phyloP scores from a whole-genome alignment of 2,888 invertebrate genomes.

The Megalurothrips usitatus region DNA sequence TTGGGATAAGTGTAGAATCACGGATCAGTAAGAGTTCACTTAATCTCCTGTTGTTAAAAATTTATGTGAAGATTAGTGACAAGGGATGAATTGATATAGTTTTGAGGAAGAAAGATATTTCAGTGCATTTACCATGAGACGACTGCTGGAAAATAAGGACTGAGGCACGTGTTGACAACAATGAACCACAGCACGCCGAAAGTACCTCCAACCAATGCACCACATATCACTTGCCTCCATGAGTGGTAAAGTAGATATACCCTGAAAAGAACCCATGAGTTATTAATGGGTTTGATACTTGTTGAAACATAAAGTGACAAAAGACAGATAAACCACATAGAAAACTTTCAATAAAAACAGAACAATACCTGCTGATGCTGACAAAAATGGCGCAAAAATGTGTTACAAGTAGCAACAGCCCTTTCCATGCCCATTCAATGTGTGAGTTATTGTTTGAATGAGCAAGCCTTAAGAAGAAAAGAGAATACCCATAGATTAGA shows the following conservation, averaged over 20 bases:
- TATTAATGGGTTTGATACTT: background rate
- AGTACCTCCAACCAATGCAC: slow-evolving; percentile 66
- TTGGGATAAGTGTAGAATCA: slow-evolving; percentile 86
- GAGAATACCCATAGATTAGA: background rate
- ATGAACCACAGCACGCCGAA: slow-evolving; percentile 79
- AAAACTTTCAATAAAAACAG: slow-evolving; percentile 28
- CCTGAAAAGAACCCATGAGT: slow-evolving; percentile 50
- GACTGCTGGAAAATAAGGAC: slow-evolving; percentile 78
- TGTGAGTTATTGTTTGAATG: background rate
- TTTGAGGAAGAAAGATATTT: slow-evolving; percentile 26
- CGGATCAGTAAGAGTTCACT: slow-evolving; percentile 81
- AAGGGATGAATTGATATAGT: slow-evolving; percentile 9
- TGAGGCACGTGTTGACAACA: slow-evolving; percentile 71
- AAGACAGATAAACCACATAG: background rate
- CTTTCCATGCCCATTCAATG: slow-evolving; percentile 3
- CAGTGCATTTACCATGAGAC: slow-evolving; percentile 69
- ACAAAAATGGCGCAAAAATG: slow-evolving; percentile 35
- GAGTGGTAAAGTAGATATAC: slow-evolving; percentile 87
- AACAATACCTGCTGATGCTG: slow-evolving; percentile 40
- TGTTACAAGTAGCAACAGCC: slow-evolving; percentile 32
- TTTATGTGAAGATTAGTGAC: background rate
- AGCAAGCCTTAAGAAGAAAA: background rate
- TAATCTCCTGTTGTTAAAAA: slow-evolving; percentile 61
- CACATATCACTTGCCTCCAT: slow-evolving; percentile 72
- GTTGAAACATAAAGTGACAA: background rate